phyloP scores from a whole-genome alignment of 2,888 invertebrate species.

The Cantharis nigra region DNA sequence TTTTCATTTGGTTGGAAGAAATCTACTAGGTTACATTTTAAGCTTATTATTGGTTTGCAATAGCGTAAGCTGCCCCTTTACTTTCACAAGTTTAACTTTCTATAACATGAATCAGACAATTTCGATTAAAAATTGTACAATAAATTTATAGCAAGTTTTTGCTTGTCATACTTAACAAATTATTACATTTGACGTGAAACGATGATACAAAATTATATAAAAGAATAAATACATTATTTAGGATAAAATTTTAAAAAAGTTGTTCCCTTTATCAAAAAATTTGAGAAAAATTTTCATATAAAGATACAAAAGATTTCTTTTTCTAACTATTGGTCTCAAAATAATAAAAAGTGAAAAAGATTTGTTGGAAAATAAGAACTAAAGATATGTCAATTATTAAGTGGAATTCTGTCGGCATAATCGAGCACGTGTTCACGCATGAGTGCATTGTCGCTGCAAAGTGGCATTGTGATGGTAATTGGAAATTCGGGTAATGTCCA shows the following conservation, averaged over 20 bases:
- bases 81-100: constrained; percentile 41
- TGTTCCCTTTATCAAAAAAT: constrained; percentile 5
- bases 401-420: constrained; percentile 39
- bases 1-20: constrained; percentile 20
- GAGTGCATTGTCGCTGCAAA: constrained; percentile 34
- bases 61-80: constrained; percentile 56
- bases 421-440: constrained; percentile 46
- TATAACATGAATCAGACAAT: constrained; percentile 10
- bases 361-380: not conserved
- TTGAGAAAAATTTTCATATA: constrained; percentile 10
- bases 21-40: constrained; percentile 34
- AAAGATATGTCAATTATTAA: constrained; percentile 24
- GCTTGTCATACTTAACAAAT: not conserved
- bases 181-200: constrained; percentile 6
- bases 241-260: not conserved
- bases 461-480: constrained; percentile 42
- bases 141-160: not conserved
- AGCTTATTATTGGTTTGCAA: constrained; percentile 28
- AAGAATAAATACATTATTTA: not conserved
- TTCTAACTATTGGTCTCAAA: constrained; percentile 28
- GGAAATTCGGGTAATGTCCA: constrained; percentile 44
- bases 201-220: constrained; percentile 21
- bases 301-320: constrained; percentile 16
- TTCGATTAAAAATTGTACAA: not conserved
- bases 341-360: not conserved